These are phyloP conservation scores for Sminthurinus aureus DNA, from an alignment of 2,888 invertebrate species.

Conservation along the genomic window DNA sequence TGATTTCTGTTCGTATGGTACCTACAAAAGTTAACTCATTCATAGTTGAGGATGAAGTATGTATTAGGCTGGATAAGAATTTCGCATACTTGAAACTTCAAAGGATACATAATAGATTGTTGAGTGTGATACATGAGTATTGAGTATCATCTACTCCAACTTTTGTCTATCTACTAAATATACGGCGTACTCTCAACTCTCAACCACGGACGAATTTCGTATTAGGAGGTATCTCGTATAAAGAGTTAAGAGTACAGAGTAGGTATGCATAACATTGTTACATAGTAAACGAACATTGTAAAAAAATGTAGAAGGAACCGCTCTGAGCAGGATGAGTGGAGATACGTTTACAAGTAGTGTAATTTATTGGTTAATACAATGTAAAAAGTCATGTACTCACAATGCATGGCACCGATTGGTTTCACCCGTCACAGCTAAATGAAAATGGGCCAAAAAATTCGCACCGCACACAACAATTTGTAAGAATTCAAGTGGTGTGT, in stretches of 20 bases:
- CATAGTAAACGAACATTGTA: not conserved
- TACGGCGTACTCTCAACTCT: too few species aligned
- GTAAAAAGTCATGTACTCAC: constrained; percentile 29
- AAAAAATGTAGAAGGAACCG: not conserved
- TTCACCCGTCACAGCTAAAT: constrained; percentile 36
- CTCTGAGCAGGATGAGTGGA: constrained; percentile 23
- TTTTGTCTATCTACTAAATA: too few species aligned
- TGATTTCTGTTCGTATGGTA: not conserved
- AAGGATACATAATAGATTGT: too few species aligned
- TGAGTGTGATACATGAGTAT: too few species aligned
- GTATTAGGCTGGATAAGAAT: too few species aligned
- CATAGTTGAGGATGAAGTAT: too few species aligned
- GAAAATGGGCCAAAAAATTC: constrained; percentile 42
- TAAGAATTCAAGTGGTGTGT: not conserved
- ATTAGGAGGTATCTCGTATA: too few species aligned
- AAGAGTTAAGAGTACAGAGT: too few species aligned
- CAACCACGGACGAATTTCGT: too few species aligned
- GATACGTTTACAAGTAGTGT: constrained; percentile 12
- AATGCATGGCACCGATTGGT: constrained; percentile 40
- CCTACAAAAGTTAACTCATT: not conserved
- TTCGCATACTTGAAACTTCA: too few species aligned
- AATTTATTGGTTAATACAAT: constrained; percentile 22
- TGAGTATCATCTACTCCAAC: too few species aligned
- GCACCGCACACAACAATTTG: constrained; percentile 13
- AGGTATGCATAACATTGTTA: too few species aligned